Evolutionary conservation across 2,113 vertebrate species (phyloP).

Genomic region (human): GRCh38 chr17:67856501-67857000

Average conservation of each 20-base stretch:
- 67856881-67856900: background rate
- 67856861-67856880: background rate
- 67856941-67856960: background rate
- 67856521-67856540: background rate
- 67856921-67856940: background rate
- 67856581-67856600: background rate
- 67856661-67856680: background rate
- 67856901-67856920: background rate
- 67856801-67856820: background rate
- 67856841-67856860: background rate
- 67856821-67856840: background rate
- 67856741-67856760: background rate
- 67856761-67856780: accelerated
- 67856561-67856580: background rate
- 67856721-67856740: background rate
- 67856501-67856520: background rate
- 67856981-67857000: background rate
- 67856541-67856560: background rate
- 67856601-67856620: background rate
- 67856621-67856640: background rate
- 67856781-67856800: background rate
- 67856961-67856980: background rate
- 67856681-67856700: background rate
- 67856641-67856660: background rate
- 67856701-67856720: background rate